Evolutionary conservation across 2,888 invertebrate species (phyloP), one percentile per base, ranked within the genome.

Genomic region (Crepidodera aurea): DNA sequence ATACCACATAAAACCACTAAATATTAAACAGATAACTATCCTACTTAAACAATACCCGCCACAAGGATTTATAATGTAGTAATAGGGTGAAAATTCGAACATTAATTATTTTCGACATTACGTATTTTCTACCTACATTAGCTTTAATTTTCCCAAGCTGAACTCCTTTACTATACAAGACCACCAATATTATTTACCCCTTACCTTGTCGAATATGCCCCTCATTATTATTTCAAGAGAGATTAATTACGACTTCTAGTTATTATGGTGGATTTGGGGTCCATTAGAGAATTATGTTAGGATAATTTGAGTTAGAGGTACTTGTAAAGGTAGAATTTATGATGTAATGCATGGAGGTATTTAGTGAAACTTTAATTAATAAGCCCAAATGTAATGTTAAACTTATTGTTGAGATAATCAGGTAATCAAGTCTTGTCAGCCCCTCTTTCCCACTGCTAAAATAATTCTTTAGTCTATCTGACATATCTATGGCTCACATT

Each of bases 141-240:
- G 44, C 44, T 44, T 44, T 22, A 44, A 44, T 44, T 44, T 44
- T 12, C 44, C 22, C n/a, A 22, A 12, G 22, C 44, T 8, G 10
- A 44, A 4, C 7, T 44, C 34, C 13, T 34, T 12, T 13, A 34
- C 12, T 34, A 2, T n/a, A 12, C 34, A 34, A 34, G 34, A 34
- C 34, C 34, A 13, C 22, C 13, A 8, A 44, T 22, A 44, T 8
- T 44, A 44, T 13, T 44, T 22, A 22, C 12, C 44, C 25, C 12
- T 12, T 44, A 10, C 22, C 44, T 44, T 25, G 19, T 44, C 22
- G 10, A 44, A 44, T 44, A 22, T 44, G 22, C 44, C 10, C 22
- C 44, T 44, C 25, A 22, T 13, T 19, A 44, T 44, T 44, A 44
- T 16, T 44, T 44, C 10, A 25, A 44, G 44, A 12, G n/a, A 22